Conservation (phyloP, 2,113 vertebrate genomes). For the Heterochromis multidens region DNA sequence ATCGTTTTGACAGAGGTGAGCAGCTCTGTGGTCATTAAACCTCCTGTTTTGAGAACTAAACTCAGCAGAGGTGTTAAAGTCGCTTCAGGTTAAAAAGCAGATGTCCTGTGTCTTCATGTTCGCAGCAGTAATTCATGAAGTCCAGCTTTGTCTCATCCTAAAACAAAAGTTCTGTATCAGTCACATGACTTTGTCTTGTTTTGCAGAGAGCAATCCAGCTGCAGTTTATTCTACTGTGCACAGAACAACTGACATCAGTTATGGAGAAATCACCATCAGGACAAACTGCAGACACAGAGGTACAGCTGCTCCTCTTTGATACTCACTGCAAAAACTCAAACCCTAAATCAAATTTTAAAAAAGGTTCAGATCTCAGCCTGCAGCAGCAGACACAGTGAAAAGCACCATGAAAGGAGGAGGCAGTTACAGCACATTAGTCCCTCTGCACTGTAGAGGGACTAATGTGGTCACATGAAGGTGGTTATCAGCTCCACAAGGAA, state of each 20-base stretch:
- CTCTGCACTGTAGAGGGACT: fast-evolving
- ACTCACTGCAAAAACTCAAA: background rate
- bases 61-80: background rate
- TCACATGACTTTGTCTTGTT: background rate
- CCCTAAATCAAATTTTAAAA: background rate
- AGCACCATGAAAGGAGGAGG: background rate
- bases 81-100: fast-evolving
- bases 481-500: background rate
- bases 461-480: background rate
- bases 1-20: background rate
- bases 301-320: background rate
- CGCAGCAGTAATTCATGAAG: fast-evolving
- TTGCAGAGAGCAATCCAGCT: background rate
- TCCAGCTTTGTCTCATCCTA: fast-evolving
- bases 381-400: background rate
- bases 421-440: fast-evolving
- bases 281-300: background rate
- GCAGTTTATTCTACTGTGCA: background rate
- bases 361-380: background rate
- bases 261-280: background rate
- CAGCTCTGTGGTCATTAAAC: fast-evolving
- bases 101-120: background rate
- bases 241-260: background rate
- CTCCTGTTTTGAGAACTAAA: background rate
- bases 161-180: fast-evolving